Evolutionary conservation across 2,888 invertebrate genomes (phyloP).

Genomic region (Ditula angustiorana): DNA sequence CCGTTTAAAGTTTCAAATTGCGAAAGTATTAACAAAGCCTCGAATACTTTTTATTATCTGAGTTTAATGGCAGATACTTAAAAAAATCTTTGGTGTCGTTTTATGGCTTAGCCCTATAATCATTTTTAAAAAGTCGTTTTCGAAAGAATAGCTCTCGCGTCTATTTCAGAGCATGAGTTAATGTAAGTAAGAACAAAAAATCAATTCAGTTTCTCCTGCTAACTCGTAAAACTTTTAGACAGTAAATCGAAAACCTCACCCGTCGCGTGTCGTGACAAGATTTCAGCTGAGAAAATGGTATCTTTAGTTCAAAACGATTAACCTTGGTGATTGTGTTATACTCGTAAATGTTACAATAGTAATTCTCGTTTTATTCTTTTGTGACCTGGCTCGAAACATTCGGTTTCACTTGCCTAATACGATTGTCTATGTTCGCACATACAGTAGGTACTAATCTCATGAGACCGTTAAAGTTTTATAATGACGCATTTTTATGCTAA

Average conservation of each 20-base stretch:
- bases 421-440: conserved; percentile 20
- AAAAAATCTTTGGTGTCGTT: no score
- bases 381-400: conserved; percentile 23
- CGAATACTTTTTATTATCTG: no score
- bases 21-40: no score
- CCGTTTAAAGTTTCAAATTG: no score
- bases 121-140: no score
- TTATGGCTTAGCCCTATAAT: no score
- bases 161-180: no score
- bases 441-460: conserved; percentile 7
- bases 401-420: conserved; percentile 30
- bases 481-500: background rate
- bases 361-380: conserved; percentile 29
- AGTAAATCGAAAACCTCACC: conserved; percentile 48
- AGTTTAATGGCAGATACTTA: no score
- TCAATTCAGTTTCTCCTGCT: background rate
- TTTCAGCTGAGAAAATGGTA: conserved; percentile 43
- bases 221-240: conserved; percentile 4
- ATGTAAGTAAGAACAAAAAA: no score
- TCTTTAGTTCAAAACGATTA: conserved; percentile 33
- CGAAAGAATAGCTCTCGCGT: no score
- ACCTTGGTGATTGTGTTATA: conserved; percentile 35
- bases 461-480: conserved; percentile 7
- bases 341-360: conserved; percentile 31
- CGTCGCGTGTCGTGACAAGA: conserved; percentile 31